Base-by-base conservation (phyloP, 2,113 vertebrate genomes). In the Coturnix japonica region DNA sequence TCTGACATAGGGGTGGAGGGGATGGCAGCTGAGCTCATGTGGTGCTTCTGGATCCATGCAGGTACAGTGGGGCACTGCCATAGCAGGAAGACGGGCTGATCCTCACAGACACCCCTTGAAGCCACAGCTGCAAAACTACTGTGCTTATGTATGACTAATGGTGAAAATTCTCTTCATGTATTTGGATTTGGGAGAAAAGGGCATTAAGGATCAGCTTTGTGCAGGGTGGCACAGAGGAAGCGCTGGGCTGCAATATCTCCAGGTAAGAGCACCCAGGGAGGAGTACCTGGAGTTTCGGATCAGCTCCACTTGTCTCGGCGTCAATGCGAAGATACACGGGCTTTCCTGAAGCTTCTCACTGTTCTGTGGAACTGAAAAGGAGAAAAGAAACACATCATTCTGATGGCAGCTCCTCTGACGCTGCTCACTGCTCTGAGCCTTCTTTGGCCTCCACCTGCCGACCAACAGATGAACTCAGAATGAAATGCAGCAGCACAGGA, bases 311-410 rank as follows among this genome's bases (percentile, higher is more conserved):
- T 99, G 99, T 86, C 97, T 97, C 1, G 98, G 98, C 46, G 99
- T 99, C 94, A 99, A 96, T 3, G 99, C 98, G 93, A 99, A 99
- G 95, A 99, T 98, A 87, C 99, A 99, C 0, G 99, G 99, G 91
- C 99, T 99, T 91, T 99, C 99, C 96, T 99, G 99, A 49, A 99
- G 98, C 97, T 99, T 99, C 96, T 99, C 99, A 4, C 96, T 99
- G 83, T 98, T 99, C 97, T 99, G 99, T 75, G 99, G 98, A 93
- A 99, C 99, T 99, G 96, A 61, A 95, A 41, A 71, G 73, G 25
- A 11, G 56, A 82, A n/a, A 51, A 20, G 87, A 17, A 47, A 53
- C 66, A 21, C 67, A 87, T 85, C 69, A 86, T 39, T n/a, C 4
- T 8, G 53, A 6, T 25, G 41, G 12, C 4, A 41, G 21, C 13